These are phyloP conservation scores for Nesogale talazaci DNA, from an alignment of 2,113 vertebrate species.

Conservation along the genomic window DNA sequence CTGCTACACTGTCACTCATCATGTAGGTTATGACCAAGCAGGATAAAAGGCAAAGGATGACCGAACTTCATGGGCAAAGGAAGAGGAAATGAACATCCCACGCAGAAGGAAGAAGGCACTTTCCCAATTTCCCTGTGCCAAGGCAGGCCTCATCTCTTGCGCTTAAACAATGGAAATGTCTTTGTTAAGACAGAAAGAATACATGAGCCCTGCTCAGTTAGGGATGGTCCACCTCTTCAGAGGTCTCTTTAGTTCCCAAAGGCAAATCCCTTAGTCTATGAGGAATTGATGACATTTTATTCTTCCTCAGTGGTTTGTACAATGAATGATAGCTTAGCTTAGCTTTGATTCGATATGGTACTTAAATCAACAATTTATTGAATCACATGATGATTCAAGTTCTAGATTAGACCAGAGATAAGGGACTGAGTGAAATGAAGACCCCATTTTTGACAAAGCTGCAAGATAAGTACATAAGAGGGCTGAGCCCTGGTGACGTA, in stretches of 20 bases:
- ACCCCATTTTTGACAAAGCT: neutral
- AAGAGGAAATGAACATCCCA: neutral
- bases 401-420: neutral
- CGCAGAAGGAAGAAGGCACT: neutral
- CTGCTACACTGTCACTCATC: neutral
- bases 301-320: slow-evolving; percentile 35
- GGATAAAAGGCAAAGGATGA: neutral
- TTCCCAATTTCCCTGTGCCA: neutral
- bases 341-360: neutral
- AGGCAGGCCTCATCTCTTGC: neutral
- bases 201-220: neutral
- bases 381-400: neutral
- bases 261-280: neutral
- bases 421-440: neutral
- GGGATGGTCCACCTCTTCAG: neutral
- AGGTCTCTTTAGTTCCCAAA: neutral
- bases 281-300: neutral
- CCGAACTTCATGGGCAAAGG: neutral
- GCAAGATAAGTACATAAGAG: neutral
- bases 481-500: too few relatives aligned
- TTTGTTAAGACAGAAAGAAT: neutral
- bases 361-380: neutral
- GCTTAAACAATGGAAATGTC: neutral
- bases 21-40: neutral
- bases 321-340: neutral